Evolutionary conservation across 2,113 vertebrate genomes (phyloP).

Genomic region (Arvicanthis niloticus): DNA sequence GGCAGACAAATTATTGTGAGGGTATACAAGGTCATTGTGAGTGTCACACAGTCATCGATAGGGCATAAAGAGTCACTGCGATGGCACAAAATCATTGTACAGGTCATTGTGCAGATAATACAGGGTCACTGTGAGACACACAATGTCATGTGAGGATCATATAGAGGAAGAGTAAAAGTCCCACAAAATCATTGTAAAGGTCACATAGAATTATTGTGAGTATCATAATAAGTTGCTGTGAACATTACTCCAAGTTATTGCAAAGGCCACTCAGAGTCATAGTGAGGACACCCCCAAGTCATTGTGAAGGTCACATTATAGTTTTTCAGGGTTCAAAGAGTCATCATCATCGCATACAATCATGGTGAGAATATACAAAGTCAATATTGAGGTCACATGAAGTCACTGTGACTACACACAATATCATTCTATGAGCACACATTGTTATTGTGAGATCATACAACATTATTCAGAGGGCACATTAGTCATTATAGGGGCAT

Average conservation of each 20-base stretch:
- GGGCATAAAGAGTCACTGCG: background rate
- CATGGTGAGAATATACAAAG: too few relatives aligned
- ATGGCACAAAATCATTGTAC: background rate
- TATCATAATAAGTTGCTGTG: background rate
- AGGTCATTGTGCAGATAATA: background rate
- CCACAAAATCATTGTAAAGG: background rate
- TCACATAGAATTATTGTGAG: background rate
- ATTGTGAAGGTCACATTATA: too few relatives aligned
- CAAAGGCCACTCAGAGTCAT: background rate
- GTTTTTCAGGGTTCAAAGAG: background rate
- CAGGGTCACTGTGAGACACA: background rate
- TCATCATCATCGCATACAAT: background rate
- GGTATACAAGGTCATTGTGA: background rate
- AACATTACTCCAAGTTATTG: background rate
- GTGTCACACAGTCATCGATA: background rate
- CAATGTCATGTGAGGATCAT: background rate
- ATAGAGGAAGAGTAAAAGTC: too few relatives aligned
- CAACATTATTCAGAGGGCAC: background rate
- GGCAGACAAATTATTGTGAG: background rate
- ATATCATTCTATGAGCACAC: too few relatives aligned
- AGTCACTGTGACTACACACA: too few relatives aligned
- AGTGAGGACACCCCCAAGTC: background rate
- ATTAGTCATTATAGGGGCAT: background rate
- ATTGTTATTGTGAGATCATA: too few relatives aligned
- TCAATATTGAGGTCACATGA: too few relatives aligned